phyloP scores from a whole-genome alignment of 2,888 invertebrate species.

The Petrolisthes cinctipes region DNA sequence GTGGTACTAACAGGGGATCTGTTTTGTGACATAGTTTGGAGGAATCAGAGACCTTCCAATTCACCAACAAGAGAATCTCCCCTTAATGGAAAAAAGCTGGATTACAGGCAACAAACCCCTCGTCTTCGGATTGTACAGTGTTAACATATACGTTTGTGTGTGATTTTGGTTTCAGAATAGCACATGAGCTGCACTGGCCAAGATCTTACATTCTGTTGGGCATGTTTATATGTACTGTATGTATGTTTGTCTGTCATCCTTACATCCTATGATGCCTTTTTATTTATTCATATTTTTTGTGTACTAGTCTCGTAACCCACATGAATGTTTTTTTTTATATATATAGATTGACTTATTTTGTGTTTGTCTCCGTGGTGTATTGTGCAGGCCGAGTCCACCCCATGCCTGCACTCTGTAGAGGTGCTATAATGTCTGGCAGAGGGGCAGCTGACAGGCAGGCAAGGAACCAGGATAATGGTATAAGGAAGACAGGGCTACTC shows the following conservation, averaged over 20 bases:
- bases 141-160: too few relatives aligned
- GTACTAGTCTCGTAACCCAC: not conserved
- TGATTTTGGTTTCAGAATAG: too few relatives aligned
- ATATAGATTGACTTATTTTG: constrained; percentile 35
- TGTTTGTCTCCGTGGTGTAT: constrained; percentile 57
- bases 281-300: not conserved
- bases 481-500: constrained; percentile 33
- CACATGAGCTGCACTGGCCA: too few relatives aligned
- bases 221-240: too few relatives aligned
- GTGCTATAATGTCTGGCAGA: constrained; percentile 53
- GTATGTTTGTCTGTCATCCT: not conserved
- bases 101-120: too few relatives aligned
- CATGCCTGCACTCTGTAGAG: constrained; percentile 66
- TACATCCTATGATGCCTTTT: not conserved
- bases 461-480: constrained; percentile 45
- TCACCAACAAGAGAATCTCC: too few relatives aligned
- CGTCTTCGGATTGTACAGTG: too few relatives aligned
- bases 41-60: too few relatives aligned
- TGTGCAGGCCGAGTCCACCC: constrained; percentile 66
- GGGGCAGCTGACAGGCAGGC: constrained; percentile 42
- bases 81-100: too few relatives aligned
- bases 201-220: too few relatives aligned
- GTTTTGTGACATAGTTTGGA: too few relatives aligned
- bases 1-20: too few relatives aligned
- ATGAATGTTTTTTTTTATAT: constrained; percentile 39